phyloP scores from a whole-genome alignment of 2,797 vertebrate genomes.

The Argentina silus region DNA sequence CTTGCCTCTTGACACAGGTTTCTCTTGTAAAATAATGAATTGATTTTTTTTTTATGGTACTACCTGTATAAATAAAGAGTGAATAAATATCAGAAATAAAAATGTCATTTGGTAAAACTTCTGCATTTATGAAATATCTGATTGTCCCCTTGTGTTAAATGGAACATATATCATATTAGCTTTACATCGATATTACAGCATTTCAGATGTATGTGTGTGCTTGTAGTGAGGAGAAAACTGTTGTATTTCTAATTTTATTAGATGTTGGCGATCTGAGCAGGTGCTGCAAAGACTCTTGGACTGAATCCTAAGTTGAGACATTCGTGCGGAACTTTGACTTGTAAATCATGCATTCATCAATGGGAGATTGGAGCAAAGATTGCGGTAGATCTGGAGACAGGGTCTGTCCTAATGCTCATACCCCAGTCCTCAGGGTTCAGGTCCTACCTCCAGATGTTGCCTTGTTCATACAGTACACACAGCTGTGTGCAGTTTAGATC shows the following conservation, averaged over 20 bases:
- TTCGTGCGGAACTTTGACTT: background rate
- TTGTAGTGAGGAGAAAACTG: background rate
- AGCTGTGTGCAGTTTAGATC: slow-evolving; percentile 59
- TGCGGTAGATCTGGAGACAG: background rate
- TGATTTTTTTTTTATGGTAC: no score
- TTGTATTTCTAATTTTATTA: background rate
- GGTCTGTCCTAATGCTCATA: no score
- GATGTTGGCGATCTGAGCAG: background rate
- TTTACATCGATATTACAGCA: no score
- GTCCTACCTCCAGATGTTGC: slow-evolving; percentile 36
- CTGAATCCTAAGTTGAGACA: background rate
- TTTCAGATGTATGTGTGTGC: background rate
- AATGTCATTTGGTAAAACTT: no score
- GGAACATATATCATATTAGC: no score
- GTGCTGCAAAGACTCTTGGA: background rate
- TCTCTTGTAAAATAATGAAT: no score
- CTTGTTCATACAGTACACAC: slow-evolving; percentile 8
- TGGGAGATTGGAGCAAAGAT: background rate
- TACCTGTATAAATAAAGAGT: no score
- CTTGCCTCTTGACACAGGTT: no score
- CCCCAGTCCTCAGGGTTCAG: slow-evolving; percentile 27
- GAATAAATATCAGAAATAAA: no score
- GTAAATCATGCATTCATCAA: slow-evolving; percentile 2
- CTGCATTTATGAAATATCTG: no score
- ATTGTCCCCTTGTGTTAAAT: no score